Conservation (phyloP, 2,113 vertebrate genomes). For the Saccopteryx bilineata region DNA sequence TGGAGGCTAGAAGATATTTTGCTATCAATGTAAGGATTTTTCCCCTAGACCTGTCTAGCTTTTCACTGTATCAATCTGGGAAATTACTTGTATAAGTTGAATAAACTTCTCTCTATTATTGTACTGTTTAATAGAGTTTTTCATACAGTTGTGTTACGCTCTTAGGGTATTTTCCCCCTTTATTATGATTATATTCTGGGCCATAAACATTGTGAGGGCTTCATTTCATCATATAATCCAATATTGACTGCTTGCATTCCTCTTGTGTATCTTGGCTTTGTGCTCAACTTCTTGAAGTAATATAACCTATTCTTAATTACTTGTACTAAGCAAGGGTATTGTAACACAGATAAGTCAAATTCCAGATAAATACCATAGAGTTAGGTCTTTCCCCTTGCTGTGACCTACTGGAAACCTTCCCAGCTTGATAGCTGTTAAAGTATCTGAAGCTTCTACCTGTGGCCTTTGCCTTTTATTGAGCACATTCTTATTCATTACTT, state of each 20-base stretch:
- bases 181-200: constrained; percentile 48
- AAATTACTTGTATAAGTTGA: constrained; percentile 80
- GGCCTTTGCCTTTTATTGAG: constrained; percentile 62
- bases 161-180: constrained; percentile 50
- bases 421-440: neutral
- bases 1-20: constrained; percentile 62
- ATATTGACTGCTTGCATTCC: constrained; percentile 70
- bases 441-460: constrained; percentile 52
- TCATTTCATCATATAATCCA: constrained; percentile 73
- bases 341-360: constrained; percentile 69
- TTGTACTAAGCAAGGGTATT: constrained; percentile 25
- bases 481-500: constrained; percentile 62
- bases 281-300: constrained; percentile 58
- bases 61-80: constrained; percentile 66
- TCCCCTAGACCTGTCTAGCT: constrained; percentile 65
- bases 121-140: constrained; percentile 69
- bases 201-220: constrained; percentile 78
- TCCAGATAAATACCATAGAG: neutral
- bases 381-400: constrained; percentile 5
- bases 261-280: constrained; percentile 73
- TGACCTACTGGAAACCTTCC: constrained; percentile 11
- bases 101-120: constrained; percentile 75
- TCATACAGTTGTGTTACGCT: constrained; percentile 14
- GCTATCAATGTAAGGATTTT: constrained; percentile 63
- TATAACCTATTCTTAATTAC: constrained; percentile 56